These are phyloP conservation scores for Cepaea nemoralis DNA, from an alignment of 1,140 invertebrate genomes.

Conservation along the genomic window DNA sequence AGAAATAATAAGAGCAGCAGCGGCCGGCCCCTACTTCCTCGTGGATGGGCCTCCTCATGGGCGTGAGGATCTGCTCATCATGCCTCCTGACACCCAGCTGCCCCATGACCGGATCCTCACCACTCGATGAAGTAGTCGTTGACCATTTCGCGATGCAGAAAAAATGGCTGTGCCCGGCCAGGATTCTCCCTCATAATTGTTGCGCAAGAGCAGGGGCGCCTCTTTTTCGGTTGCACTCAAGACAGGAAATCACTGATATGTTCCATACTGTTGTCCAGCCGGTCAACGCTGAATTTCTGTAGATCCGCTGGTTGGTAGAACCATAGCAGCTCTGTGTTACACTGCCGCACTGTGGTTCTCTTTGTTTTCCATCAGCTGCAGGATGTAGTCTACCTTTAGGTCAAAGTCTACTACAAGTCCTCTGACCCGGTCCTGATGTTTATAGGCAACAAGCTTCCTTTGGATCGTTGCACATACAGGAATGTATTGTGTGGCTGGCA, in stretches of 20 bases:
- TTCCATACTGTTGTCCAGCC: background rate
- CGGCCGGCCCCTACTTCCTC: background rate
- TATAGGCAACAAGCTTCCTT: background rate
- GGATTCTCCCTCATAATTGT: no score
- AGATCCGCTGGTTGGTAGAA: background rate
- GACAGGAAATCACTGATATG: background rate
- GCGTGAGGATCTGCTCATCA: background rate
- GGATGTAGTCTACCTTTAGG: background rate
- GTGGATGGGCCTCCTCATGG: background rate
- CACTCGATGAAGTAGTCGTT: no score
- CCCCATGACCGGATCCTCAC: background rate
- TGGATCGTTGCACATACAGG: background rate
- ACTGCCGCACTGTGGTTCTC: background rate
- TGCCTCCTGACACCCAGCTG: background rate
- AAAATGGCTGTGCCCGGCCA: no score
- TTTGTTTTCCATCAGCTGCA: background rate
- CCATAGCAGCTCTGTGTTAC: background rate
- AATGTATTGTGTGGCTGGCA: background rate
- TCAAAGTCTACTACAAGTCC: background rate
- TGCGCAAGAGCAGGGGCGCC: no score
- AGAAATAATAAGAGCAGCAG: no score
- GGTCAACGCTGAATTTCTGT: background rate
- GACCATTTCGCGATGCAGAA: no score
- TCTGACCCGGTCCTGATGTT: conserved; percentile 10
- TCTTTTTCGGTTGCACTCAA: background rate